Percentiles rank a stretch among this genome's conserved stretches.
phyloP scores from a whole-genome alignment of 2,797 vertebrate species.

The Fundulus diaphanus region DNA sequence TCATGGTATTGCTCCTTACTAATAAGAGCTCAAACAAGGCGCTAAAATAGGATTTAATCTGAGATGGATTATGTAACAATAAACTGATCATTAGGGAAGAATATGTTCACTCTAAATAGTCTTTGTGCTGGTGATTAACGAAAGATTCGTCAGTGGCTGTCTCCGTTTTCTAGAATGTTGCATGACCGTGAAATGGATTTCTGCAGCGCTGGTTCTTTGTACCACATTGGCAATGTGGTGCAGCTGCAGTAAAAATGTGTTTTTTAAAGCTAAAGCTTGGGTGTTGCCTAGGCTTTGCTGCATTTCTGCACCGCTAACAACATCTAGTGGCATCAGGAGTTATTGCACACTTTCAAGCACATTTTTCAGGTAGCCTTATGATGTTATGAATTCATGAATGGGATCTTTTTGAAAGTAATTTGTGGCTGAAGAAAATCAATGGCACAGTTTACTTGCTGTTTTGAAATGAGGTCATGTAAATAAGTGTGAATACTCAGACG shows the following conservation, averaged over 20 bases:
- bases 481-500: background rate
- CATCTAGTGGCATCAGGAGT: conserved; percentile 75
- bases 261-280: conserved; percentile 62
- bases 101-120: conserved; percentile 24
- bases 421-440: background rate
- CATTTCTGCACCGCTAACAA: conserved; percentile 51
- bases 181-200: conserved; percentile 56
- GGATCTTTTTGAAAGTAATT: background rate
- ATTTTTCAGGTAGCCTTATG: background rate
- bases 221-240: conserved; percentile 62
- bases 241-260: conserved; percentile 70
- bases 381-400: background rate
- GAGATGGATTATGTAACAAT: conserved; percentile 4
- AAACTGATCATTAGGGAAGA: background rate
- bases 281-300: conserved; percentile 72
- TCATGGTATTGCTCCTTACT: background rate
- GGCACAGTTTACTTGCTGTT: background rate
- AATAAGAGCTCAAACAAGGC: background rate
- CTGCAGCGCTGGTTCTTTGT: conserved; percentile 52
- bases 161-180: conserved; percentile 37
- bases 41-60: background rate
- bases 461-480: background rate
- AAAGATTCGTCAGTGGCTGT: conserved; percentile 26
- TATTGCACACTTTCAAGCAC: conserved; percentile 15
- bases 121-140: conserved; percentile 23